A percentile compares a stretch with the other conserved stretches of the same genome.
These are phyloP conservation scores for Pheosia gnoma DNA, from an alignment of 2,888 invertebrate species.

Conservation along the genomic window DNA sequence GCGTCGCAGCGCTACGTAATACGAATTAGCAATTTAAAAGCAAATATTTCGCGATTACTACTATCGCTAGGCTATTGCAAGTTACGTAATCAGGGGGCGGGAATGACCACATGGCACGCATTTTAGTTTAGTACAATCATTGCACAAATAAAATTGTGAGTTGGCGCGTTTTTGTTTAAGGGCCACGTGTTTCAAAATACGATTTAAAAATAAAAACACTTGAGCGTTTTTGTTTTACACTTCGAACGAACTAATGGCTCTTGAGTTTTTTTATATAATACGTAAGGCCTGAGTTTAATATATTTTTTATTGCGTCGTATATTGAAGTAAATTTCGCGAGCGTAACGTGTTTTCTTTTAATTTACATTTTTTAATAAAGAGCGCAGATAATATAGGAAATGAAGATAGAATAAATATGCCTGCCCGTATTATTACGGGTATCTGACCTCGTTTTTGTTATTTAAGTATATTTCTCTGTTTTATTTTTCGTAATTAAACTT, in stretches of 20 bases:
- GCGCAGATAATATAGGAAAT: slow-evolving; percentile 16
- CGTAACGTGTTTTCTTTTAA: slow-evolving; percentile 15
- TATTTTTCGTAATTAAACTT: background rate
- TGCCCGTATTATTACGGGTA: slow-evolving; percentile 19
- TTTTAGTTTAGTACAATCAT: slow-evolving; percentile 69
- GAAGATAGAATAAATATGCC: slow-evolving; percentile 27
- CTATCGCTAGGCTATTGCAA: too few relatives aligned
- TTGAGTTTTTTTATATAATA: slow-evolving; percentile 21
- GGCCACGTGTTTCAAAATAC: slow-evolving; percentile 68
- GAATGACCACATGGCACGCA: slow-evolving; percentile 80
- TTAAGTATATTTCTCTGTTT: slow-evolving; percentile 13
- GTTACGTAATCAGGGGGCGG: too few relatives aligned
- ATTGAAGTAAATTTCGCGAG: slow-evolving; percentile 7
- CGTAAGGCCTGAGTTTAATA: slow-evolving; percentile 9
- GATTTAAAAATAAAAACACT: slow-evolving; percentile 53
- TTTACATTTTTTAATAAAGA: slow-evolving; percentile 38
- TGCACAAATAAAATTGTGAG: slow-evolving; percentile 65
- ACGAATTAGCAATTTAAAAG: too few relatives aligned
- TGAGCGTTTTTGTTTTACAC: slow-evolving; percentile 33
- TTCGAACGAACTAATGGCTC: slow-evolving; percentile 17
- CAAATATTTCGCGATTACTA: too few relatives aligned
- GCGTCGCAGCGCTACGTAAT: too few relatives aligned
- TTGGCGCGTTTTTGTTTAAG: slow-evolving; percentile 73
- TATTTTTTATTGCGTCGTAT: slow-evolving; percentile 18
- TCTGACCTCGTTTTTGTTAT: slow-evolving; percentile 34